Conservation (phyloP, 2,797 vertebrate genomes). For the Anas bahamensis region DNA sequence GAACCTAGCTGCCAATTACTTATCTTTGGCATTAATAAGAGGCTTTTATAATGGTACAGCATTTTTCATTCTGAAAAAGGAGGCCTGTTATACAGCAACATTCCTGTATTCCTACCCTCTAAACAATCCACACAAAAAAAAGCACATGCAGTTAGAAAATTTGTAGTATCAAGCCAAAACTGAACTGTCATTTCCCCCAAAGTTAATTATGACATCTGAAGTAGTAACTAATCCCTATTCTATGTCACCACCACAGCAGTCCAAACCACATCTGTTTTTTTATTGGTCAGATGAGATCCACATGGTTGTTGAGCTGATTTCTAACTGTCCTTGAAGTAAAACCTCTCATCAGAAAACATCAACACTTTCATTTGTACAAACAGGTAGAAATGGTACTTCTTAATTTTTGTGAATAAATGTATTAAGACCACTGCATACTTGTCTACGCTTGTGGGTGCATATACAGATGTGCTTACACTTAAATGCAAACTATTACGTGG, state of each 20-base stretch:
- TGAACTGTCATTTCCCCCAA: constrained; percentile 27
- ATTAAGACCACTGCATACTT: not conserved
- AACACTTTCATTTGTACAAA: not conserved
- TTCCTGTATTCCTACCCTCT: not conserved
- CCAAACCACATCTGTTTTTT: not conserved
- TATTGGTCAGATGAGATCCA: not conserved
- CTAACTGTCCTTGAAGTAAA: not conserved
- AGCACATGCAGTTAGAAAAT: constrained; percentile 1
- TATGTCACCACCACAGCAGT: not conserved
- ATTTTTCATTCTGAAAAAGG: constrained; percentile 23
- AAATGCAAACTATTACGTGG: not conserved
- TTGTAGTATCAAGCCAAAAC: constrained; percentile 18
- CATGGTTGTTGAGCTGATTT: not conserved
- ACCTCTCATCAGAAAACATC: not conserved
- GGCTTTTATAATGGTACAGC: constrained; percentile 11
- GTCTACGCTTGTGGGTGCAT: not conserved
- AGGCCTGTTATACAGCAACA: not conserved
- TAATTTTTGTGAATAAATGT: not conserved
- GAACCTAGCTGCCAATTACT: not conserved
- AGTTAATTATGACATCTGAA: constrained; percentile 44
- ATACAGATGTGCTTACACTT: not conserved
- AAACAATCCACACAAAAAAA: constrained; percentile 15
- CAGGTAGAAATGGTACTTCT: not conserved
- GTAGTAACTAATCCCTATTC: not conserved
- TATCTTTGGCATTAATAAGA: not conserved